phyloP scores from a whole-genome alignment of 2,888 invertebrate species.

The Osedax frankpressi region DNA sequence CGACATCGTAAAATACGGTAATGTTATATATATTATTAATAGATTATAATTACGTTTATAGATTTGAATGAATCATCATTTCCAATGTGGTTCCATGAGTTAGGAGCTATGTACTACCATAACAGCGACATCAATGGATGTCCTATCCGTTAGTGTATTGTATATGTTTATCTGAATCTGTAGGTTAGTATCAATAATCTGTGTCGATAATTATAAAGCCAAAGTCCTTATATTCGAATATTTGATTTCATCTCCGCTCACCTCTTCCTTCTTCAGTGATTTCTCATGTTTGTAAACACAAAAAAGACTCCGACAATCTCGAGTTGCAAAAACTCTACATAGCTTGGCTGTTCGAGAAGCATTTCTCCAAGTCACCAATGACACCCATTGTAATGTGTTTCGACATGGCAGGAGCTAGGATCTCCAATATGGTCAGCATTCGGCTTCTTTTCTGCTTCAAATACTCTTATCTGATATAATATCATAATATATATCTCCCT shows the following conservation, averaged over 20 bases:
- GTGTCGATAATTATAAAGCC: no score
- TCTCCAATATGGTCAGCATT: constrained; percentile 62
- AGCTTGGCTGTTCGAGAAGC: constrained; percentile 72
- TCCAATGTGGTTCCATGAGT: constrained; percentile 59
- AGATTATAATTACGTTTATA: no score
- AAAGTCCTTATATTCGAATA: no score
- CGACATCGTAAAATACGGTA: constrained; percentile 2
- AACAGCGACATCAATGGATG: constrained; percentile 61
- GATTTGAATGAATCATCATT: constrained; percentile 55
- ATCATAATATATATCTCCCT: no score
- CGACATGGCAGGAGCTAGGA: constrained; percentile 74
- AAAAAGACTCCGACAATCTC: constrained; percentile 60
- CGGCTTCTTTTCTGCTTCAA: no score
- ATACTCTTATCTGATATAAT: no score
- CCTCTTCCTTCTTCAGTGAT: constrained; percentile 50
- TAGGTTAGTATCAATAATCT: no score
- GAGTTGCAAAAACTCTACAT: constrained; percentile 58
- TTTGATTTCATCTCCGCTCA: background rate
- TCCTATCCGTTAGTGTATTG: constrained; percentile 23
- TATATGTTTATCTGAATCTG: no score
- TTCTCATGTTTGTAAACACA: constrained; percentile 66
- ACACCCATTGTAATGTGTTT: constrained; percentile 71
- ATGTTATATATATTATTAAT: no score
- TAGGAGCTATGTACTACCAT: constrained; percentile 64
- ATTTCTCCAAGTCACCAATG: constrained; percentile 46